Evolutionary conservation across 2,797 vertebrate species (phyloP), one percentile per base, ranked within the genome.

Genomic region (Delichon dasypus): DNA sequence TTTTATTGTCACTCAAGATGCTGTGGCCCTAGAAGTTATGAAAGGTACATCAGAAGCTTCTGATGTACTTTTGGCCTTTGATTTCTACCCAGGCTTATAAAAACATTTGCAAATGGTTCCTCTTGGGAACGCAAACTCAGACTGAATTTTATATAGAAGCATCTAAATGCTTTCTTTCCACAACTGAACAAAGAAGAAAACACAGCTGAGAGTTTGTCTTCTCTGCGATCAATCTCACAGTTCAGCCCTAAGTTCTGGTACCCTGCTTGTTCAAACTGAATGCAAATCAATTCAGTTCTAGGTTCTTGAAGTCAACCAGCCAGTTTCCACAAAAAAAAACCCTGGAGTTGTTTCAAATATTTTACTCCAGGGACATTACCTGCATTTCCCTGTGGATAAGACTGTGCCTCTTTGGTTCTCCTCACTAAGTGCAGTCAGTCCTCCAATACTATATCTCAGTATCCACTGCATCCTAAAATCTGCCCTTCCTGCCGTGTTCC

Each of bases 61-160:
- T 78, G 19, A 86, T 81, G 17, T 60, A 62, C 25, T 82, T 79
- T 79, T 75, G 54, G 61, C 27, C 76, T 92, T 93, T 88, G 82
- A 92, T 94, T 94, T 91, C 73, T 80, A 57, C 11, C n/a, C 10
- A 85, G 36, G 27, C 38, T 91, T 44, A 44, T 47, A 84, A 88
- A 86, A 91, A 78, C 45, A 22, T 84, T 88, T 72, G 36, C 58
- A 91, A 91, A 66, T 75, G 2, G 3, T 19, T 81, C 47, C 76
- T 75, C 66, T n/a, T 65, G 76, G 73, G 83, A 84, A 72, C n/a
- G 27, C n/a, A 70, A 42, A 9, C 21, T 80, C 8, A 0, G 25
- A 72, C 25, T 81, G 47, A 90, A 76, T 90, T 78, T 91, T 90
- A 66, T 70, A 26, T 23, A 30, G 58, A 70, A 75, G 30, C n/a